Evolutionary conservation across 2,113 vertebrate species (phyloP).

Genomic region (Carassius auratus): DNA sequence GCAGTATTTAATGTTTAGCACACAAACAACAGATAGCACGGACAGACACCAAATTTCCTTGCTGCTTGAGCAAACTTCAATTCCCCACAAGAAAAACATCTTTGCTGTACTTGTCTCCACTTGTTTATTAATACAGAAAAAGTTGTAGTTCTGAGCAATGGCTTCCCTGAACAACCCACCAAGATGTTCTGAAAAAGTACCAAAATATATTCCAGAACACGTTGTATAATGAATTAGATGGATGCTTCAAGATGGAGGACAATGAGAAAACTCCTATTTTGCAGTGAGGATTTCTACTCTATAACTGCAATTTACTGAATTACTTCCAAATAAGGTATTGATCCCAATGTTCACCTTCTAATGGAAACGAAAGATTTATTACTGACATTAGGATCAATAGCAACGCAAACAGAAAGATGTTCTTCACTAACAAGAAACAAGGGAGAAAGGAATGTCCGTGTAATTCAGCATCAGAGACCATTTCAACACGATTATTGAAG

Average conservation of each 20-base stretch:
- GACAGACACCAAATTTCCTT: background rate
- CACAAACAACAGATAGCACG: background rate
- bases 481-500: background rate
- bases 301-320: background rate
- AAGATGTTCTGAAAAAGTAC: constrained; percentile 63
- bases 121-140: constrained; percentile 58
- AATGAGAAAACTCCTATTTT: background rate
- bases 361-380: background rate
- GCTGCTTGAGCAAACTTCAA: background rate
- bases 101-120: background rate
- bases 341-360: background rate
- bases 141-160: constrained; percentile 54
- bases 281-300: background rate
- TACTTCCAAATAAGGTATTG: background rate
- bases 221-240: constrained; percentile 51
- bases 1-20: too few species aligned
- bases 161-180: constrained; percentile 53
- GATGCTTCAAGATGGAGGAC: constrained; percentile 21
- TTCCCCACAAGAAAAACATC: constrained; percentile 22
- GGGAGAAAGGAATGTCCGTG: constrained; percentile 38
- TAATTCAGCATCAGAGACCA: constrained; percentile 18
- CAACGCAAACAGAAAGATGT: background rate
- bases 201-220: constrained; percentile 68
- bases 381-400: background rate
- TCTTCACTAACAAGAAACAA: constrained; percentile 15